These are phyloP conservation scores for Sebastes melanostomus DNA, from an alignment of 2,797 vertebrate species.

Conservation along the genomic window DNA sequence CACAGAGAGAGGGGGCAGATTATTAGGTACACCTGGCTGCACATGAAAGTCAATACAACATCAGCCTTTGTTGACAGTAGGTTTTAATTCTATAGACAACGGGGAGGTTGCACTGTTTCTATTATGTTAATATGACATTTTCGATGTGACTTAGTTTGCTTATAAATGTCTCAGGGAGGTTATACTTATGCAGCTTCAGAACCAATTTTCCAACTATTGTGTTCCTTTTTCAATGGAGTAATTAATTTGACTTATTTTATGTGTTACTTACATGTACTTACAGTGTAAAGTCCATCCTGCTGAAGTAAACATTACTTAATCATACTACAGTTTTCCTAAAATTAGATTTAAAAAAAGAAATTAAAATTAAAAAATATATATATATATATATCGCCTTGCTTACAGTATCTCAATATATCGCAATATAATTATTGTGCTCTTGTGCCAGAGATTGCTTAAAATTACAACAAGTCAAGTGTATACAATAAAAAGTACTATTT, in stretches of 20 bases:
- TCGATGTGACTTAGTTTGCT: background rate
- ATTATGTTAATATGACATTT: background rate
- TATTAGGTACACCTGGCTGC: background rate
- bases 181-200: background rate
- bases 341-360: background rate
- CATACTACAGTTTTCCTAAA: background rate
- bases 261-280: background rate
- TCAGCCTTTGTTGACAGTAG: background rate
- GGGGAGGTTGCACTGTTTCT: background rate
- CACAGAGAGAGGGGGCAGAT: background rate
- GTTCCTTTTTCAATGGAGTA: background rate
- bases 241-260: background rate
- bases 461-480: too few species aligned
- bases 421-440: too few species aligned
- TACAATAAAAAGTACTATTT: too few species aligned
- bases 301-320: background rate
- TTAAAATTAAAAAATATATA: too few species aligned
- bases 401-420: too few species aligned
- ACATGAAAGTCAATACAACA: rapidly evolving
- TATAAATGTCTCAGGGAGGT: background rate
- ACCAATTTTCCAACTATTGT: background rate
- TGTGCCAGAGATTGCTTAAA: too few species aligned
- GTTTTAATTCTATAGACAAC: too few species aligned
- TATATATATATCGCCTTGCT: too few species aligned
- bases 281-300: background rate